Percentiles rank a stretch among this genome's conserved stretches.
phyloP scores from a whole-genome alignment of 2,113 vertebrate genomes.

The Barbus barbus region DNA sequence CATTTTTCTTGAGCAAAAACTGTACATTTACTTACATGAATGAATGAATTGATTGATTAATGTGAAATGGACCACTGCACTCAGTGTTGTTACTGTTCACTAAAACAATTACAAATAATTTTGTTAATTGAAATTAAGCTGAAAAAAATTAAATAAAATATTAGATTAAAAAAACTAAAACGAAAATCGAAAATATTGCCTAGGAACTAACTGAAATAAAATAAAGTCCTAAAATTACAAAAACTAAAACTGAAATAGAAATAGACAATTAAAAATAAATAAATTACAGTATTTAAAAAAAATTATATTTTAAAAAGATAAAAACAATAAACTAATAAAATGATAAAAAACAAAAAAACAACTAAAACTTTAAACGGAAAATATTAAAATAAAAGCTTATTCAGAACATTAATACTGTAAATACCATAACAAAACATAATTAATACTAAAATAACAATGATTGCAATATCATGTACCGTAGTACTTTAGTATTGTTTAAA shows the following conservation, averaged over 20 bases:
- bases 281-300: background rate
- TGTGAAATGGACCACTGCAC: too few relatives aligned
- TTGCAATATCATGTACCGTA: too few relatives aligned
- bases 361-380: background rate
- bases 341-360: background rate
- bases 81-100: background rate
- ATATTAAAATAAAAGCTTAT: background rate
- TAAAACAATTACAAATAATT: background rate
- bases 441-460: background rate
- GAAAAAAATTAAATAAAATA: background rate
- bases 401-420: background rate
- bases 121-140: background rate
- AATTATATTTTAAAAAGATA: too few relatives aligned
- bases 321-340: background rate
- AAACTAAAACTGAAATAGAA: background rate
- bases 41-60: too few relatives aligned
- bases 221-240: background rate
- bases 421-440: background rate
- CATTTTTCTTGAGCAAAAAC: background rate
- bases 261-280: background rate
- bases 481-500: too few relatives aligned
- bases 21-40: background rate
- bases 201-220: background rate
- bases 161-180: background rate
- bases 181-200: background rate